A percentile compares a stretch with the other conserved stretches of the same genome.
phyloP scores from a whole-genome alignment of 2,113 vertebrate species.

The Stercorarius parasiticus region DNA sequence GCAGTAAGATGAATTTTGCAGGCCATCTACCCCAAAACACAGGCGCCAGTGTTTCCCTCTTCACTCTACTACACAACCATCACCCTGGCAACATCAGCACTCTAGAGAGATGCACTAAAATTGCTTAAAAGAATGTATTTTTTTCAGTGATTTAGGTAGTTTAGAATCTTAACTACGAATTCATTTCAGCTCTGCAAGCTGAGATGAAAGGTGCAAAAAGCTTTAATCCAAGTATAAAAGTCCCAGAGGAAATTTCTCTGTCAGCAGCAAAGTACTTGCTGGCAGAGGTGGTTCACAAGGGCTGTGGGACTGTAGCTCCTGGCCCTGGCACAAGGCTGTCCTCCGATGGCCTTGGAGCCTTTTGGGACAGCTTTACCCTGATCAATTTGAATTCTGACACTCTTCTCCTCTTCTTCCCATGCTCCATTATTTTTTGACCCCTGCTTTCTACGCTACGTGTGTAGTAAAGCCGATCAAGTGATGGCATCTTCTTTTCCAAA shows the following conservation, averaged over 20 bases:
- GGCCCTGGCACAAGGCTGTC: background rate
- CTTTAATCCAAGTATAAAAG: background rate
- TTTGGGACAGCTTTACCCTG: background rate
- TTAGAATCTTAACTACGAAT: background rate
- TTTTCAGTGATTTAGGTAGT: background rate
- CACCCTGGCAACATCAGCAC: background rate
- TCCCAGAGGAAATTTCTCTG: background rate
- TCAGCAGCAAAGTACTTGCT: background rate
- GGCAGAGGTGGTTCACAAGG: background rate
- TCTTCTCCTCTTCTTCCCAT: background rate
- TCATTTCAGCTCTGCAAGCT: background rate
- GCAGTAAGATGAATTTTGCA: background rate
- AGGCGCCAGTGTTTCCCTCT: background rate
- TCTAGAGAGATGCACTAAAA: background rate
- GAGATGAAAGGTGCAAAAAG: background rate
- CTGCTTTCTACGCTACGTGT: rapidly evolving
- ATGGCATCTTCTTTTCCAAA: background rate
- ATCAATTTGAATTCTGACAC: rapidly evolving
- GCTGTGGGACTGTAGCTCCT: background rate
- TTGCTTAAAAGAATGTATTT: background rate
- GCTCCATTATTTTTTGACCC: background rate
- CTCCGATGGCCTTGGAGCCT: background rate
- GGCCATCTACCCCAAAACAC: background rate
- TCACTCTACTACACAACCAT: rapidly evolving
- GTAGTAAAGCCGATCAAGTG: background rate